These are phyloP conservation scores for Philotrypesis tridentata DNA, from an alignment of 1,140 invertebrate species.

Conservation along the genomic window DNA sequence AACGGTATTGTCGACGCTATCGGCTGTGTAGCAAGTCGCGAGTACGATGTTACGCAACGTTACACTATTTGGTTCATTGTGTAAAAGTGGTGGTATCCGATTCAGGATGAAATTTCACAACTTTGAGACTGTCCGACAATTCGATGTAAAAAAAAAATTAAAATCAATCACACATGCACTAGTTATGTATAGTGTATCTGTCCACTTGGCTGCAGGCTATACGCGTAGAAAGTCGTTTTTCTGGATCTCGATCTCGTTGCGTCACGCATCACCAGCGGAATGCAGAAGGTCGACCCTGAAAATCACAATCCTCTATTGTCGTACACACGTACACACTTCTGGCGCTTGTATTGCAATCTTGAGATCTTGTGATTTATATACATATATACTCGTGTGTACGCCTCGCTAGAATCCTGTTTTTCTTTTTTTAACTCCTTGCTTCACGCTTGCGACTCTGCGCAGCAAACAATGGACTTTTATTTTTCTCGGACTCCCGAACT, in stretches of 20 bases:
- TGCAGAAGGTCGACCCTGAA: conserved; percentile 51
- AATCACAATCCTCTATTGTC: conserved; percentile 53
- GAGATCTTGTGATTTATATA: background rate
- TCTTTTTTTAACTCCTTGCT: background rate
- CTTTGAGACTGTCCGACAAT: background rate
- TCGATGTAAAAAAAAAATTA: background rate
- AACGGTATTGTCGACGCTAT: background rate
- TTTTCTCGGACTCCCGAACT: background rate
- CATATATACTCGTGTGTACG: too few species aligned
- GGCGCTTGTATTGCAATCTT: background rate
- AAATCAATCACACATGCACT: conserved; percentile 1
- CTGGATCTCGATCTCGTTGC: conserved; percentile 27
- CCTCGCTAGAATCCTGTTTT: background rate
- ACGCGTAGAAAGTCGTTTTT: conserved; percentile 38
- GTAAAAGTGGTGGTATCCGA: background rate
- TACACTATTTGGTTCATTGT: background rate
- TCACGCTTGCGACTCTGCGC: background rate
- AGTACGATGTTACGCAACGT: background rate
- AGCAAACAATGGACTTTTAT: background rate
- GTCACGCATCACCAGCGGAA: conserved; percentile 48
- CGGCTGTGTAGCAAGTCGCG: too few species aligned
- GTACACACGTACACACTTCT: background rate
- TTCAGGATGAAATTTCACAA: background rate
- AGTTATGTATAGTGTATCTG: background rate
- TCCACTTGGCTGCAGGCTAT: background rate